Conservation (phyloP, 2,888 invertebrate genomes). For the Callimorpha dominula region DNA sequence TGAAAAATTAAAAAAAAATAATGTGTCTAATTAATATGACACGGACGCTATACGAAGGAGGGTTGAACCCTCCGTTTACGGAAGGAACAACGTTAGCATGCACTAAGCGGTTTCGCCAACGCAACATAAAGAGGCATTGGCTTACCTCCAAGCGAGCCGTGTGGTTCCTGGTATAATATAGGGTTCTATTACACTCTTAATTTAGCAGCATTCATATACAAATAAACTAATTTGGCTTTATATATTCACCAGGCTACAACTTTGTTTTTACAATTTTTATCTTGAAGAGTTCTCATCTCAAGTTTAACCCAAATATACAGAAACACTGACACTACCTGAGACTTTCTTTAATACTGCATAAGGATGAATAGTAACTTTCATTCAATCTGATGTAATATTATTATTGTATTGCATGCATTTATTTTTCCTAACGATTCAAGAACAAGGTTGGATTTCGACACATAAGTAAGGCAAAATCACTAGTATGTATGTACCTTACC, state of each 20-base stretch:
- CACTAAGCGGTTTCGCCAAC: neutral
- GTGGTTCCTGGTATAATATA: neutral
- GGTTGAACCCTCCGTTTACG: neutral
- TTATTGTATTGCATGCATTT: constrained; percentile 29
- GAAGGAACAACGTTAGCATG: neutral
- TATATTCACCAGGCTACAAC: neutral
- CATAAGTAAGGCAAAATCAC: neutral
- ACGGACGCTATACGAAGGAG: neutral
- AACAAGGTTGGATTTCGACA: constrained; percentile 43
- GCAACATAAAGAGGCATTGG: neutral
- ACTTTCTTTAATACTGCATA: neutral
- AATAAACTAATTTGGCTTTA: neutral
- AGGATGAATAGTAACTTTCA: neutral
- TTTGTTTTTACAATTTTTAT: too few species aligned
- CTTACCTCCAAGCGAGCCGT: neutral
- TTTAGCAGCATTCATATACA: too few species aligned
- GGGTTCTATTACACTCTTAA: too few species aligned
- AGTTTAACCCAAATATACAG: neutral
- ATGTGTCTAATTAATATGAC: neutral
- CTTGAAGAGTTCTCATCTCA: neutral
- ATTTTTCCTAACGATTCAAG: constrained; percentile 24
- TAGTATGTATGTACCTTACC: neutral
- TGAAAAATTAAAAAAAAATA: neutral
- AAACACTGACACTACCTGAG: neutral
- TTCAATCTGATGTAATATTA: constrained; percentile 39